phyloP scores from a whole-genome alignment of 2,888 invertebrate genomes.

The Nebria salina region DNA sequence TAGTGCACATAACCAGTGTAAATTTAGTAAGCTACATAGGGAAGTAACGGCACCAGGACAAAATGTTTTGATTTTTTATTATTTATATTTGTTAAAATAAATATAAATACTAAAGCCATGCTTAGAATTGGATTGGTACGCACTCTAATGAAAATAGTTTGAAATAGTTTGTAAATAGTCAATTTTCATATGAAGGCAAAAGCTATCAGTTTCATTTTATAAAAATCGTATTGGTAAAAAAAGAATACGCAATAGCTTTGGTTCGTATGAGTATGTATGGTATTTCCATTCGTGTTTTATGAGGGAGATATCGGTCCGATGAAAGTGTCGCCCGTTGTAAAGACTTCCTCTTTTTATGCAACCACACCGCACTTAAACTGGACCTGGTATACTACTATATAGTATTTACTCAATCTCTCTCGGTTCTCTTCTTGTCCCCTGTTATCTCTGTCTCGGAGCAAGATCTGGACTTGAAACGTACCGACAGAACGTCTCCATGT shows the following conservation, averaged over 20 bases:
- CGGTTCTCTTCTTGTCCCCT: slow-evolving; percentile 5
- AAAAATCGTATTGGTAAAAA: not conserved
- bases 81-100: too few species aligned
- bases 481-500: slow-evolving; percentile 29
- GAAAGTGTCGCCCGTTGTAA: not conserved
- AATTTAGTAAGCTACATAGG: too few species aligned
- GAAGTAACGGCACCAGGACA: too few species aligned
- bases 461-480: slow-evolving; percentile 38
- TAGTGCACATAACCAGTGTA: too few species aligned
- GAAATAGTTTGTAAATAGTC: not conserved
- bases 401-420: slow-evolving; percentile 6
- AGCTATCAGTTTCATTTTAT: not conserved
- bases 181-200: not conserved
- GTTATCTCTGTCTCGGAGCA: not conserved
- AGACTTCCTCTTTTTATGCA: not conserved
- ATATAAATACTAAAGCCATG: too few species aligned
- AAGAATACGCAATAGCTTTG: not conserved
- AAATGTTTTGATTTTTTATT: too few species aligned
- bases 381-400: not conserved
- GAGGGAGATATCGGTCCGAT: not conserved
- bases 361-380: not conserved
- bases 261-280: not conserved
- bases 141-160: not conserved
- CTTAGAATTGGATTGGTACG: not conserved
- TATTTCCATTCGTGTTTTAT: not conserved